Conservation (phyloP, 2,888 invertebrate genomes). For the Polydrusus cervinus region DNA sequence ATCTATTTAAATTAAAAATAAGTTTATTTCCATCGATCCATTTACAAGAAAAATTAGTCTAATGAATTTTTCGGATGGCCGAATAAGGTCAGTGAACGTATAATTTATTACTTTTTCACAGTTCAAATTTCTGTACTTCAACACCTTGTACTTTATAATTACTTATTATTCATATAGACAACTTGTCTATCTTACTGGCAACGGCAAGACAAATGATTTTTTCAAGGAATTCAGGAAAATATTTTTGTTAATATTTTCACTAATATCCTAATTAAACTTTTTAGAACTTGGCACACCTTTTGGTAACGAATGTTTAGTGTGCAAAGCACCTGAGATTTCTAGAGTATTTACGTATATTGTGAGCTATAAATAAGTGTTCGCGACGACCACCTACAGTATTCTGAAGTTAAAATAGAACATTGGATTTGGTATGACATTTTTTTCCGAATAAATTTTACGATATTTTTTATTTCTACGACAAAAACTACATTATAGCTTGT, state of each 20-base stretch:
- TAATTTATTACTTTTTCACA: not conserved
- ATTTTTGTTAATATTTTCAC: not conserved
- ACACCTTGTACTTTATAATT: constrained; percentile 12
- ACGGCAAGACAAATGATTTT: constrained; percentile 24
- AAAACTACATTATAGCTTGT: too few relatives aligned
- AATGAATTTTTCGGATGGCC: not conserved
- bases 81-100: not conserved
- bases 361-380: constrained; percentile 38
- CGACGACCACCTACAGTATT: constrained; percentile 46
- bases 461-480: not conserved
- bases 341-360: constrained; percentile 12
- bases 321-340: constrained; percentile 33
- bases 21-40: not conserved
- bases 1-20: not conserved
- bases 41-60: not conserved
- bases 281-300: constrained; percentile 24
- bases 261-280: constrained; percentile 19
- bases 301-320: constrained; percentile 16
- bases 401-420: constrained; percentile 28
- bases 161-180: constrained; percentile 26
- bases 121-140: not conserved
- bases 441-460: constrained; percentile 11
- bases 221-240: constrained; percentile 11
- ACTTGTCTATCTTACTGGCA: constrained; percentile 17
- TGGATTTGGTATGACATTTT: constrained; percentile 23